A percentile compares a stretch with the other conserved stretches of the same genome.
Conservation (phyloP, 2,113 vertebrate species). For the Miniopterus natalensis region DNA sequence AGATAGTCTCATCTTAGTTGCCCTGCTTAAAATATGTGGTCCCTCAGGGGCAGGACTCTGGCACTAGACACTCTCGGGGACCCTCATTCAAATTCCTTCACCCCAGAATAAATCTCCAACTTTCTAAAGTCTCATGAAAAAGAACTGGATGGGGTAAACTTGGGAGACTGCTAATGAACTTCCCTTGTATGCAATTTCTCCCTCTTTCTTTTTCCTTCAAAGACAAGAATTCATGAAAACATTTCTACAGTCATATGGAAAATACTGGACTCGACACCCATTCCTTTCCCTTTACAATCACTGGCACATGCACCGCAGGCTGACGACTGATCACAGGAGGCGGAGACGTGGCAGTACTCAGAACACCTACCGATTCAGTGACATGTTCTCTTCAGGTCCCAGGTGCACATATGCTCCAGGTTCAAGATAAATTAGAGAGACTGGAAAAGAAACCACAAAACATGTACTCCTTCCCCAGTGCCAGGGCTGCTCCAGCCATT, state of each 20-base stretch:
- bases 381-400: neutral
- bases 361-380: neutral
- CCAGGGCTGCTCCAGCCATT: neutral
- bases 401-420: neutral
- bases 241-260: neutral
- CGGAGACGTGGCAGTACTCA: neutral
- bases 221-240: conserved; percentile 42
- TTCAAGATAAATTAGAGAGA: conserved; percentile 11
- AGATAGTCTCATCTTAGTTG: neutral
- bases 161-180: neutral
- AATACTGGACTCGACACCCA: neutral
- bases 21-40: neutral
- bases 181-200: neutral
- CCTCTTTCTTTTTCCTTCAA: conserved; percentile 20
- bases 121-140: neutral
- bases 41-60: neutral
- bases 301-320: neutral
- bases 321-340: neutral
- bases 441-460: neutral
- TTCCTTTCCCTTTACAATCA: conserved; percentile 43
- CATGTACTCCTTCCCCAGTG: neutral
- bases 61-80: neutral
- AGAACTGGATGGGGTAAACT: neutral
- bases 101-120: neutral
- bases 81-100: neutral